A percentile compares a stretch with the other conserved stretches of the same genome.
Evolutionary conservation across 1,140 invertebrate genomes (phyloP).

Genomic region (Aporrectodea caliginosa): DNA sequence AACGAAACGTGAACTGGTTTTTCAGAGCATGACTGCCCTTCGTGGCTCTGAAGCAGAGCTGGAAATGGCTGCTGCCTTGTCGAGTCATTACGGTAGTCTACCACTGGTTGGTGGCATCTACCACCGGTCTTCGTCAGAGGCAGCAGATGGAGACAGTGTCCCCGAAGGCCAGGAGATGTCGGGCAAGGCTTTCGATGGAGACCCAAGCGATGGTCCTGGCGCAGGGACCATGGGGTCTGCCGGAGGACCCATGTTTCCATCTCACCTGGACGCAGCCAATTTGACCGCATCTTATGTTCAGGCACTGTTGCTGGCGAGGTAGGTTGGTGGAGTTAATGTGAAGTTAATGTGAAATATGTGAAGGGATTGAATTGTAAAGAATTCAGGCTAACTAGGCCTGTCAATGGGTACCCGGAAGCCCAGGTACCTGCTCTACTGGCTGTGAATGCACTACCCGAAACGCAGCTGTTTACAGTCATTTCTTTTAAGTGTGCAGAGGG

Average conservation of each 20-base stretch:
- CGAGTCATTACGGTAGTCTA: slow-evolving; percentile 11
- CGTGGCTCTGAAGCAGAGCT: no score
- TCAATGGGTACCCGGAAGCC: no score
- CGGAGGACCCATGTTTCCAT: neutral
- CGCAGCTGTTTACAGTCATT: no score
- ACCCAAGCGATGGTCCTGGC: neutral
- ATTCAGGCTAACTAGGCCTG: no score
- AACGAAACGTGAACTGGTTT: no score
- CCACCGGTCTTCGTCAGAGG: neutral
- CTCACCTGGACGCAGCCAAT: slow-evolving; percentile 48
- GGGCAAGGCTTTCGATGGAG: neutral
- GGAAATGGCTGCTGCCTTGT: neutral
- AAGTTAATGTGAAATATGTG: no score
- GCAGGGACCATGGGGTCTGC: neutral
- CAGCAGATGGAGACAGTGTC: neutral
- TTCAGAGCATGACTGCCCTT: no score
- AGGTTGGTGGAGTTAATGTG: no score
- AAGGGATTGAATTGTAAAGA: no score
- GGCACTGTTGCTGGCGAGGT: slow-evolving; percentile 18
- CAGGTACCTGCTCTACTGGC: no score
- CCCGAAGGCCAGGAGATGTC: neutral
- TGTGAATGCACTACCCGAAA: no score
- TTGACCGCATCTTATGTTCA: slow-evolving; percentile 13
- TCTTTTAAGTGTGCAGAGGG: no score
- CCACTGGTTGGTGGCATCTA: slow-evolving; percentile 6